Base-by-base conservation (phyloP, 2,113 vertebrate genomes). In the Ochotona curzoniae region DNA sequence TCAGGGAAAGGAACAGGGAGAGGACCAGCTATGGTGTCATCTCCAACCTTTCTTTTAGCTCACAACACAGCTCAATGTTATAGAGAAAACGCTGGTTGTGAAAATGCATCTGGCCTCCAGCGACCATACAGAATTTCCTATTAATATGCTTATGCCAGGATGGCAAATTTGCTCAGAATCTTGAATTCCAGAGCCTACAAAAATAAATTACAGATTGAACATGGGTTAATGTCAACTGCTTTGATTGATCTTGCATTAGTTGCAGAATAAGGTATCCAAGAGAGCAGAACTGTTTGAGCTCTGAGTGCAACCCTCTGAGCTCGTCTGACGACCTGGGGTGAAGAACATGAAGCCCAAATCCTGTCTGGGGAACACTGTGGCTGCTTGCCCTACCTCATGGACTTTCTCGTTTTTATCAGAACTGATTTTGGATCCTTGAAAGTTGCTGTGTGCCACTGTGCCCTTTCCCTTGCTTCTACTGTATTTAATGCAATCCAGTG, bases 221-320 rank as follows among this genome's bases (percentile, higher is more conserved):
- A 73, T 6, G 54, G 66, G 66, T 88, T 86, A 69, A 95, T 81
- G 91, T 76, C 91, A 96, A 97, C 87, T 84, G 89, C 81, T 94
- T 93, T 87, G 93, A 87, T 94, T 95, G 82, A 89, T 30, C 74
- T 71, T 76, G 69, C 13, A 32, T 94, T 96, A 89, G 84, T 85
- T 96, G 92, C 71, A 81, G 87, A 91, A 93, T 70, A 51, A 94
- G 75, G 69, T 61, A 80, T 30, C 61, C 26, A 76, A 78, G 81
- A 87, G 94, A 94, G 94, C 38, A 81, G 87, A 91, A 73, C 84
- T 82, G 83, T 94, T 94, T 73, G 87, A 74, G 69, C 38, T 60
- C 95, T 7, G 23, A 23, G 20, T 12, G 67, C 83, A 67, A 61
- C 94, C 32, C 63, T 25, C 73, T 1, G 23, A 51, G 30, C 18